phyloP scores from a whole-genome alignment of 2,113 vertebrate genomes.

The Tenrec ecaudatus region DNA sequence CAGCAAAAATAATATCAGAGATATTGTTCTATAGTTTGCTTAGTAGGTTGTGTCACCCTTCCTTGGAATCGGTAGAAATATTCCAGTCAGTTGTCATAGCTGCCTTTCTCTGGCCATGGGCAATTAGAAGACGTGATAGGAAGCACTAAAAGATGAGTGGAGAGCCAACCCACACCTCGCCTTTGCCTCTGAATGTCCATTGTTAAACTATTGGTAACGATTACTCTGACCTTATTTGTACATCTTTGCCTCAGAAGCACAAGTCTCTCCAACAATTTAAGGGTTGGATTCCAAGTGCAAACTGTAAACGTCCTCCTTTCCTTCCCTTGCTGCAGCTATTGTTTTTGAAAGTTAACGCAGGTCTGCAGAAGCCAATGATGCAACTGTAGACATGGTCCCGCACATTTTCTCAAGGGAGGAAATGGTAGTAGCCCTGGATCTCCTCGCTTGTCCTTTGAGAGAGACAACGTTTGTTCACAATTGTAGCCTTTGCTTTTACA shows the following conservation, averaged over 20 bases:
- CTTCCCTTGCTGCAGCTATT: constrained; percentile 79
- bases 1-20: no score
- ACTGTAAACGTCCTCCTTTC: constrained; percentile 84
- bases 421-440: constrained; percentile 65
- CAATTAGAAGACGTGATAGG: constrained; percentile 87
- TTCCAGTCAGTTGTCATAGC: constrained; percentile 58
- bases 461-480: constrained; percentile 75
- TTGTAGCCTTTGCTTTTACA: constrained; percentile 78
- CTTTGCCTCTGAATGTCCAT: constrained; percentile 89
- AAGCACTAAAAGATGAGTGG: constrained; percentile 86
- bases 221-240: constrained; percentile 85
- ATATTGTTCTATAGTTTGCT: no score
- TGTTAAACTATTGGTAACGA: constrained; percentile 87
- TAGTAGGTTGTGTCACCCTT: no score
- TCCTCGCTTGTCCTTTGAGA: constrained; percentile 77
- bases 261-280: constrained; percentile 88
- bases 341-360: constrained; percentile 63
- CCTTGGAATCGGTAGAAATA: no score
- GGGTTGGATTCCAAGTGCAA: constrained; percentile 89
- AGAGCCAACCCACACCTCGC: constrained; percentile 85
- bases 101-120: constrained; percentile 88
- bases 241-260: constrained; percentile 88
- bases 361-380: constrained; percentile 44
- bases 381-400: constrained; percentile 71
- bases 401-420: constrained; percentile 66